Base-by-base conservation (phyloP, 1,140 invertebrate genomes). In the Cataglyphis hispanica region DNA sequence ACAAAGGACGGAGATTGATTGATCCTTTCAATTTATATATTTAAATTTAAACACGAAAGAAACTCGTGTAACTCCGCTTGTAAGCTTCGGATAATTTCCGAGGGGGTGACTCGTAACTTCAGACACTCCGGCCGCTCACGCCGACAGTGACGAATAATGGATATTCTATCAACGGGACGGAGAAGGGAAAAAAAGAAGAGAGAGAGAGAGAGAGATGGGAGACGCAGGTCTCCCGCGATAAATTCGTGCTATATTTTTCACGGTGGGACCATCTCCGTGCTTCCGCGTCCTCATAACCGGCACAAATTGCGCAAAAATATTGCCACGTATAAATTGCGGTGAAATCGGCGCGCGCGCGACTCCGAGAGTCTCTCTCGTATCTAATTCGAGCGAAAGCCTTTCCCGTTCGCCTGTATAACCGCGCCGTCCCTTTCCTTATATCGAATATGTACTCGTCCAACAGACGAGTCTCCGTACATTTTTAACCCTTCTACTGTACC, bases 271-370 rank as follows among this genome's bases (percentile, higher is more conserved):
- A 84, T 89, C 74, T 72, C 74, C 74, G 77, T 81, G 80, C 74
- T 87, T 84, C 84, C 89, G 84, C 76, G 84, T 92, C 86, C 91
- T 92, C 91, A 91, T 92, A 92, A 92, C 89, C 85, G 83, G 88
- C 91, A 91, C 88, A 92, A 92, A 92, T 92, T 92, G 91, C 88
- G 72, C 91, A 92, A 92, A 92, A 92, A 92, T 92, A 92, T 86
- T 92, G 85, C 50, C 74, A 85, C 88, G 75, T 91, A 92, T 90
- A 92, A 91, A 91, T 92, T 91, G 91, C 63, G 75, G 77, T 77
- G 75, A 90, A 90, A 90, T 90, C 89, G 86, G 86, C 70, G 85
- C 46, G 67, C 64, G 34, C 78, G 69, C 72, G 87, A 76, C 84
- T 78, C 61, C 85, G 58, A 69, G 66, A 86, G 69, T 86, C 85